Base-by-base conservation (phyloP, 2,888 invertebrate genomes). In the Thera britannica region DNA sequence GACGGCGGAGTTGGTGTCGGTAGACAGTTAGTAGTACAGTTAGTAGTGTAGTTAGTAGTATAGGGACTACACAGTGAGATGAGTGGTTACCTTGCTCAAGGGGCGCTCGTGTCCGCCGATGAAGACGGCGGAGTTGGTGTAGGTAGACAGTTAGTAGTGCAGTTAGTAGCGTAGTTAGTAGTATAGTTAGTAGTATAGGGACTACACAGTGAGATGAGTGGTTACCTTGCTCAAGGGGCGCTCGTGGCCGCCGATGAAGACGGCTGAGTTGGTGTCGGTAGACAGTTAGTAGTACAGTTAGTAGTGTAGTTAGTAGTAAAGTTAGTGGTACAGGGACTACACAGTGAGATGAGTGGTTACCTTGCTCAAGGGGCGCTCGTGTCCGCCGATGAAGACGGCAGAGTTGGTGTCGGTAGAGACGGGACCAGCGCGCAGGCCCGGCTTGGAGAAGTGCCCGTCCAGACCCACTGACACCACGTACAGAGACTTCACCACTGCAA, bases 331-430 rank as follows among this genome's bases (percentile, higher is more conserved):
- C 3, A 38, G 41, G 23, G 23, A 23, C 23, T 23, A 23, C 23
- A 23, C 23, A 23, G 23, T 23, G 23, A 41, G 1, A 6, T 4
- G 6, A 5, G 6, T 51, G 34, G 41, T 68, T 64, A 70, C 70
- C 65, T 79, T 85, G 63, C 79, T 70, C 5, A 92, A 74, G 0
- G 84, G 76, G 0, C 85, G 79, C 75, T 90, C 89, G 88, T 98
- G 97, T 0, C 99, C 99, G 34, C 99, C 99, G 79, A 99, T 94
- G 89, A 97, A 99, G 46, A 99, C 93, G 0, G 98, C 97, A 71
- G 98, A 96, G 41, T 96, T 96, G 0, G 98, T 98, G 79, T 97
- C 96, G 0, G 98, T 97, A 0, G 96, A 95, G 0, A 95, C 93
- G 35, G 95, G 93, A 23, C 72, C 69, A 9, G 95, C 95, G 4